Evolutionary conservation across 2,888 invertebrate species (phyloP), one percentile per base, ranked within the genome.

Genomic region (Deilephila porcellus): DNA sequence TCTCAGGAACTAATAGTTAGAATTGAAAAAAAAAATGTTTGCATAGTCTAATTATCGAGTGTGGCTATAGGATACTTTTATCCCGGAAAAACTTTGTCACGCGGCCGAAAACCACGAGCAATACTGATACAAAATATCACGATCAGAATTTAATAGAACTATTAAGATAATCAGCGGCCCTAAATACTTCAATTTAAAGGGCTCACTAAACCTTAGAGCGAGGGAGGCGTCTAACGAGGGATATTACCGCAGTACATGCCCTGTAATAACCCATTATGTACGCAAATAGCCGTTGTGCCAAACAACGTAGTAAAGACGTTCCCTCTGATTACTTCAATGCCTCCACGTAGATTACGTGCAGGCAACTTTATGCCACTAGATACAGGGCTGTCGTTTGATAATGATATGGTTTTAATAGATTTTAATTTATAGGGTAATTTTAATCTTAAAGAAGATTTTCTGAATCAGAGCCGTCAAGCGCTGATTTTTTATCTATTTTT

Each of bases 241-340:
- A 7, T 67, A 67, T 67, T 52, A 67, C 52, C 25, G 25, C 60
- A 25, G 52, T 45, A 37, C 63, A 19, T 11, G 45, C 45, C 14
- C 14, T 25, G 67, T 67, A 67, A 67, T 67, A 67, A 25, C 52
- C 63, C 67, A 67, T 67, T 67, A 67, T 67, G 25, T 14, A 52
- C 67, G 25, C 52, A 67, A 67, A 64, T 37, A 45, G 45, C 64
- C 64, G 14, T 63, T 20, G 20, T 20, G 20, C 52, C 67, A 25
- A 60, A 71, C 71, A 60, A 29, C 71, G 60, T 37, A 37, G n/a
- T 60, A 45, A 71, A 71, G 71, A 71, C 71, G 37, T 71, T 56
- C 59, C 59, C 34, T 17, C 71, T 71, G 60, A 71, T 71, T 71
- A 60, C 71, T 60, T 37, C 60, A 60, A 56, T 71, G 56, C n/a